Evolutionary conservation across 1,140 invertebrate species (phyloP), one percentile per base, ranked within the genome.

Genomic region (Neodiprion fabricii): DNA sequence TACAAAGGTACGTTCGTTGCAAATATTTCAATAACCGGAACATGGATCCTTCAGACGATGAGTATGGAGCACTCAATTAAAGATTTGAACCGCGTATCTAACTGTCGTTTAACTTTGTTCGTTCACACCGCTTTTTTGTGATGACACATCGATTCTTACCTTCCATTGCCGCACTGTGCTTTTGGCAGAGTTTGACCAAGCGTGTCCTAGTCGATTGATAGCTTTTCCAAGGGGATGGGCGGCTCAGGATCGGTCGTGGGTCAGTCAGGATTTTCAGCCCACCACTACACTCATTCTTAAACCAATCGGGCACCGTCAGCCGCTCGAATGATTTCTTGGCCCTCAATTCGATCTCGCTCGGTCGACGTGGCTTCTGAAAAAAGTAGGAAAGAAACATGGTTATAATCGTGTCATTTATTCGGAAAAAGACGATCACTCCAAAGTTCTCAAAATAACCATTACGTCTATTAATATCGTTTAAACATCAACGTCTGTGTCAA

Each of bases 231-330:
- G 69, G 47, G 9, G 79, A 11, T 17, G 75, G 67, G 9, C 82
- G 79, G 12, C 0, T 53, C 7, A 81, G 80, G 7, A 81, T 53
- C 4, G 80, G 80, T 0, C 9, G 76, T 1, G 14, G 9, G 9
- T 81, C 80, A n/a, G 71, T 76, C 0, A 83, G 14, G 53, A 83
- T 78, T 48, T 79, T 84, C 3, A 76, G 70, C 10, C 82, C 69
- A 14, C 53, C 79, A 0, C 77, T 73, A 21, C 70, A 67, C 48
- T 77, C 90, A 48, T 89, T 89, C 75, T 87, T 87, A 81, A 90
- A 91, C 91, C 91, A 92, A 40, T 91, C 90, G 1, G 91, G 91
- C 0, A 91, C 85, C 74, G 90, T 87, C 0, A 92, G 84, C 70
- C 89, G 90, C 77, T 90, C 84, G 28, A 91, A 79, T 8, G 91